A percentile compares a stretch with the other conserved stretches of the same genome.
Evolutionary conservation across 1,140 invertebrate genomes (phyloP).

Genomic region (Drosophila yakuba): DNA sequence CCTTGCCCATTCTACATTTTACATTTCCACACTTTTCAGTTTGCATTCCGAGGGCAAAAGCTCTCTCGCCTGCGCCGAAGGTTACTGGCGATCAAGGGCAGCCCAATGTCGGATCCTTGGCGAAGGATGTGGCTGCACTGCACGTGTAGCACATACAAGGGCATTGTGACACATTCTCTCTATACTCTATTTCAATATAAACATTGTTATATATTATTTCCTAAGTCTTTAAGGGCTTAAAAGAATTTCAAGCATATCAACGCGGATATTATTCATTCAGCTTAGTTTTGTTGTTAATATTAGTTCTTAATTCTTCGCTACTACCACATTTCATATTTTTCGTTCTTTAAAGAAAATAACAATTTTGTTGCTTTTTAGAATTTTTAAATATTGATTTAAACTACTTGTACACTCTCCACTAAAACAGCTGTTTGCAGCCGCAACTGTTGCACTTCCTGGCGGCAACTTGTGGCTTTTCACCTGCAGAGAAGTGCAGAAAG

Average conservation of each 20-base stretch:
- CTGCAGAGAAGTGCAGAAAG: constrained; percentile 19
- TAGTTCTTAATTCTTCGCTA: no score
- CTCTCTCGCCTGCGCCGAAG: constrained; percentile 43
- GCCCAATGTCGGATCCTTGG: constrained; percentile 75
- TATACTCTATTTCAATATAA: no score
- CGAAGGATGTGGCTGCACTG: constrained; percentile 27
- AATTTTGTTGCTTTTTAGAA: no score
- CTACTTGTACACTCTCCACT: background rate
- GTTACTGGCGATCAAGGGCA: constrained; percentile 73
- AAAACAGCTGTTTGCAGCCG: constrained; percentile 59
- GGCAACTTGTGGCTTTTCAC: constrained; percentile 68
- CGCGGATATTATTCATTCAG: no score
- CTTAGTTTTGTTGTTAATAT: no score
- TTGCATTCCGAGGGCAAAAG: constrained; percentile 13
- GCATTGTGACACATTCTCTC: background rate
- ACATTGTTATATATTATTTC: no score
- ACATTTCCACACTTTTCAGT: constrained; percentile 8
- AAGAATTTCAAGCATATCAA: no score
- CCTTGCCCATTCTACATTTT: background rate
- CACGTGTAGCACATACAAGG: background rate
- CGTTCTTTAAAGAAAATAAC: no score
- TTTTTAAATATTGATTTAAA: no score
- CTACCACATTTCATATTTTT: no score
- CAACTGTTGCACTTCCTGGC: constrained; percentile 67
- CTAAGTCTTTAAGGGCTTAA: no score